A percentile compares a stretch with the other conserved stretches of the same genome.
These are phyloP conservation scores for Amphiprion percula DNA, from an alignment of 2,113 vertebrate species.

Conservation along the genomic window DNA sequence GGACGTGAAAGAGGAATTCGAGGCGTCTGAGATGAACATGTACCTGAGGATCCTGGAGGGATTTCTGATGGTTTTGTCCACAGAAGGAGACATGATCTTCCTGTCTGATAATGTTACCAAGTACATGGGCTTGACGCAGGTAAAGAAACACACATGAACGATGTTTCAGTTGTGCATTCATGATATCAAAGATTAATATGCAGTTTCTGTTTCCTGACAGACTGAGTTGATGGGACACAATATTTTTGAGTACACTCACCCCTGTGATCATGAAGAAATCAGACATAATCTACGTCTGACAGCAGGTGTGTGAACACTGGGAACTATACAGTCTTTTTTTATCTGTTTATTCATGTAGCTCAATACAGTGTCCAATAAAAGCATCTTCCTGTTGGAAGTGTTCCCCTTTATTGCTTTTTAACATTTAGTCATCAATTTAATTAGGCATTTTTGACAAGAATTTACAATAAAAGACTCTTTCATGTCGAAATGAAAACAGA, in stretches of 20 bases:
- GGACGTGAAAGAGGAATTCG: conserved; percentile 70
- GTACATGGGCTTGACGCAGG: conserved; percentile 95
- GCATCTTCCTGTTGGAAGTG: too few species aligned
- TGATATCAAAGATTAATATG: neutral
- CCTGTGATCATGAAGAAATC: conserved; percentile 96
- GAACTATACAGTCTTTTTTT: too few species aligned
- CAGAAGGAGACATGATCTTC: conserved; percentile 95
- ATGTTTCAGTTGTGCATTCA: neutral
- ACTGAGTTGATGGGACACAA: conserved; percentile 96
- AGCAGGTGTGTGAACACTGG: conserved; percentile 78
- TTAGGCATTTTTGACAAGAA: too few species aligned
- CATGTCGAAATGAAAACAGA: too few species aligned
- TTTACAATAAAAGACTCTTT: too few species aligned
- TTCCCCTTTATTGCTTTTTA: too few species aligned
- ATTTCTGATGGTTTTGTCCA: conserved; percentile 93
- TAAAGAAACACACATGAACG: conserved; percentile 56
- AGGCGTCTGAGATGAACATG: conserved; percentile 66
- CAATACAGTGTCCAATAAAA: neutral
- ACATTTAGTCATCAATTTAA: too few species aligned
- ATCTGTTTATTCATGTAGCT: neutral
- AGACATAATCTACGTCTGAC: conserved; percentile 89
- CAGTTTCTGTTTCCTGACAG: conserved; percentile 73
- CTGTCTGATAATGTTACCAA: conserved; percentile 95
- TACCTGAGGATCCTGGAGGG: conserved; percentile 93
- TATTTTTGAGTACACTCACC: conserved; percentile 96